Conservation (phyloP, 1,140 invertebrate genomes). For the Gonatopus flavifemur region DNA sequence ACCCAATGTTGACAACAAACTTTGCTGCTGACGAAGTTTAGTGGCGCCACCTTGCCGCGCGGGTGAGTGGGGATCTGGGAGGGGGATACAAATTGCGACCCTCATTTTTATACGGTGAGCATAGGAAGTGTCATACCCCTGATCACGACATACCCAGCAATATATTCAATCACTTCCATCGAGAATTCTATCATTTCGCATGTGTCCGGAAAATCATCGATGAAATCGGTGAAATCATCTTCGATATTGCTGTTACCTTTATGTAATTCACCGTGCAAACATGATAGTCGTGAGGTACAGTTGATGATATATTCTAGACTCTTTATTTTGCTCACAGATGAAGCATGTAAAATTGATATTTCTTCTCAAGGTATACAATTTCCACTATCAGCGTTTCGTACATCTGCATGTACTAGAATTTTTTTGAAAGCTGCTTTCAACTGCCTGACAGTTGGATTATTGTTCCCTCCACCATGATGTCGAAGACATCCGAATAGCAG, state of each 20-base stretch:
- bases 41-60: too few species aligned
- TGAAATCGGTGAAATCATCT: neutral
- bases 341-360: conserved; percentile 2
- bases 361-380: conserved; percentile 7
- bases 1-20: too few species aligned
- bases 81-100: too few species aligned
- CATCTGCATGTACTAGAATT: neutral
- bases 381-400: neutral
- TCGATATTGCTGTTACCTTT: too few species aligned
- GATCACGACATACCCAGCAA: neutral
- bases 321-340: neutral
- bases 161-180: neutral
- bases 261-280: neutral
- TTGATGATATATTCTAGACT: neutral
- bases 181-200: neutral
- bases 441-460: conserved; percentile 24
- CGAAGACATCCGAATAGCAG: conserved; percentile 23
- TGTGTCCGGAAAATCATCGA: neutral
- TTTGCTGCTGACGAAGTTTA: too few species aligned
- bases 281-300: neutral
- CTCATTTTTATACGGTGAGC: too few species aligned
- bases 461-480: conserved; percentile 23
- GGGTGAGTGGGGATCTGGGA: too few species aligned
- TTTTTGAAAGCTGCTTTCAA: neutral
- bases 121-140: too few species aligned